Base-by-base conservation (phyloP, 2,797 vertebrate genomes). In the Podargus strigoides region DNA sequence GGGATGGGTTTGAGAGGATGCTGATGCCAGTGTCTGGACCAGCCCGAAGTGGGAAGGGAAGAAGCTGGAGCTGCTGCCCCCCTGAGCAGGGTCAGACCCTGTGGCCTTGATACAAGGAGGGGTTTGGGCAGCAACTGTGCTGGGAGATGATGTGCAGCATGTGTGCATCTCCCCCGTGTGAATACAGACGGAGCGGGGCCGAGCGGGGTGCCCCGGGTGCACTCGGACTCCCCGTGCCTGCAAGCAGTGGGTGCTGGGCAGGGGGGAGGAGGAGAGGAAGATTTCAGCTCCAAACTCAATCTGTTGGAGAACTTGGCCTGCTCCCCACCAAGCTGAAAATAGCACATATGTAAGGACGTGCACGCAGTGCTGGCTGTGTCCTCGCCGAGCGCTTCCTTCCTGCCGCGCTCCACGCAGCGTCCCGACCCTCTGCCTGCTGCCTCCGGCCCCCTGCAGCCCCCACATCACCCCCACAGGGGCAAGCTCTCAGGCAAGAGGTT, bases 241-340 rank as follows among this genome's bases (percentile, higher is more conserved):
- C 80, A 46, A 49, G 68, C 79, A 24, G 79, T 34, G 89, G 89
- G 87, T 79, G 87, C 89, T 91, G 94, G 92, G 92, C 76, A 36
- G 52, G 16, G 42, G 72, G 50, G 82, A 83, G 85, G 79, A 88
- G 85, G 49, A 83, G 74, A 87, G 68, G 80, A 90, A 82, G 58
- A 90, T 83, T 84, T 89, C 77, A 92, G 84, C 69, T 91, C 95
- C 93, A 66, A 80, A 60, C 87, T 83, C 97, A 97, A 84, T 96
- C 95, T 96, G 95, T 90, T 76, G 91, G 79, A 74, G 93, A 87
- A 94, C 93, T 94, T 90, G 96, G 94, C 90, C 96, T 84, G 72
- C 63, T 76, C 92, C 92, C 95, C 93, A 4, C 41, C 78, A 94
- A 59, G 95, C 96, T 83, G 87, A 94, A 96, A 97, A 97, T 97